phyloP scores from a whole-genome alignment of 2,113 vertebrate species.

The Fulmarus glacialis region DNA sequence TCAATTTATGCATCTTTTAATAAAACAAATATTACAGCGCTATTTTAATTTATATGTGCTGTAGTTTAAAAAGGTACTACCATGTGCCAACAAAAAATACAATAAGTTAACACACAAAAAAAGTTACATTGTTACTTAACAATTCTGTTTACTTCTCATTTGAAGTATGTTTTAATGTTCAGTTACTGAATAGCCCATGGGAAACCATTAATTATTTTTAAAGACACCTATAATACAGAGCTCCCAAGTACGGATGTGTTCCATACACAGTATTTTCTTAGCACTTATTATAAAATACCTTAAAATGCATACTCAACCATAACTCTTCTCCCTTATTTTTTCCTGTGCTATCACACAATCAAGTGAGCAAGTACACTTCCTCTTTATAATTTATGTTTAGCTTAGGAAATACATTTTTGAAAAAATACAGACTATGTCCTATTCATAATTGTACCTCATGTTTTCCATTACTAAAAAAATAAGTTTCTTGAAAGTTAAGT shows the following conservation, averaged over 20 bases:
- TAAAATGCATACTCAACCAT: background rate
- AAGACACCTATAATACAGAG: background rate
- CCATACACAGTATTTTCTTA: background rate
- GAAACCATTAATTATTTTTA: background rate
- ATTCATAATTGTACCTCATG: background rate
- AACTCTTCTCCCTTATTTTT: background rate
- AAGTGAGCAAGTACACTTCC: background rate
- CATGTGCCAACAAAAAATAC: background rate
- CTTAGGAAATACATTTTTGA: background rate
- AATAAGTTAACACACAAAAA: background rate
- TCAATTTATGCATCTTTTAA: background rate
- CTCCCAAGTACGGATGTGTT: background rate
- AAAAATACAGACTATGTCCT: background rate
- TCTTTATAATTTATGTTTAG: background rate
- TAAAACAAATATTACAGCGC: background rate
- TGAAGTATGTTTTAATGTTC: background rate
- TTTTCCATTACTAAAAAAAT: background rate
- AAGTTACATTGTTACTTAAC: background rate
- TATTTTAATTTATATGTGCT: background rate
- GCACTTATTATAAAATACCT: background rate
- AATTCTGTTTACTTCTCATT: background rate
- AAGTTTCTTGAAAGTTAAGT: background rate
- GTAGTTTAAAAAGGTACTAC: background rate
- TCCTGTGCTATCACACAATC: background rate
- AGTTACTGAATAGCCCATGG: background rate